Evolutionary conservation across 2,888 invertebrate genomes (phyloP).

Genomic region (Serrognathus titanus): DNA sequence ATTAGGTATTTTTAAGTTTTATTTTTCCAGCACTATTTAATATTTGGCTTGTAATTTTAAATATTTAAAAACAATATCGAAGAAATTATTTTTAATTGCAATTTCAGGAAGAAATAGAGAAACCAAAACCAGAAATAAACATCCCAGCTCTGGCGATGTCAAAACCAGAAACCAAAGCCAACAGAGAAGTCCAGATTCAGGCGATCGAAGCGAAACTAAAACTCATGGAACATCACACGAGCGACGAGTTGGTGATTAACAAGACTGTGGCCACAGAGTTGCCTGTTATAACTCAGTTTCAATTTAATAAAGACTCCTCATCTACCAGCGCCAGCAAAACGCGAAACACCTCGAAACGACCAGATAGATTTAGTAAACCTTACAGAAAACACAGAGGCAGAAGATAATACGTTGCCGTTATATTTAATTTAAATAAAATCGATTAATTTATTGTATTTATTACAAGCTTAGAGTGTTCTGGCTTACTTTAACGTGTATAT

Average conservation of each 20-base stretch:
- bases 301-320: constrained; percentile 47
- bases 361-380: constrained; percentile 12
- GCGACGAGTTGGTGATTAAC: constrained; percentile 73
- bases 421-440: not conserved
- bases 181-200: constrained; percentile 77
- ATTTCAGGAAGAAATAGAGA: constrained; percentile 67
- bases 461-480: not conserved
- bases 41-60: not conserved
- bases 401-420: constrained; percentile 7
- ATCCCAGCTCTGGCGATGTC: constrained; percentile 74
- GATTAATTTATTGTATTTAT: constrained; percentile 12
- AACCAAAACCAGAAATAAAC: constrained; percentile 70
- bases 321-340: not conserved
- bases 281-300: constrained; percentile 68
- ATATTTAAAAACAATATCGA: not conserved
- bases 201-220: constrained; percentile 86
- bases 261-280: constrained; percentile 64
- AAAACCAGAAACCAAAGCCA: constrained; percentile 60
- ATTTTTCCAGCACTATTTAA: constrained; percentile 1
- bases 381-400: constrained; percentile 14
- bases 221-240: constrained; percentile 66
- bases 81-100: constrained; percentile 10
- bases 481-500: too few relatives aligned
- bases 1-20: not conserved
- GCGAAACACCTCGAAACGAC: constrained; percentile 10